Base-by-base conservation (phyloP, 1,140 invertebrate genomes). In the Fragariocoptes setiger region DNA sequence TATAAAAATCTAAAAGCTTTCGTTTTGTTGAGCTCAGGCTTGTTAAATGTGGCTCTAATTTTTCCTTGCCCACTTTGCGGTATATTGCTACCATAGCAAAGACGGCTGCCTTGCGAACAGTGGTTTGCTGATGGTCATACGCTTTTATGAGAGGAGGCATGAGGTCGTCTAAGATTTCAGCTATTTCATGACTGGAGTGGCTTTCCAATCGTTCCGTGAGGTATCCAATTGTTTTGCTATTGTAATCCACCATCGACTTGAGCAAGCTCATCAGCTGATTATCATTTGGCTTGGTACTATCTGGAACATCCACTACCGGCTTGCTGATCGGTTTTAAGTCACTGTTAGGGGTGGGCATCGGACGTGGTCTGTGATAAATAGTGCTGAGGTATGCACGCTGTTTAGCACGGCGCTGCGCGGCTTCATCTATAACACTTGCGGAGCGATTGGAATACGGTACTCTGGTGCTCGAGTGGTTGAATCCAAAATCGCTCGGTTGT, bases 11-110 rank as follows among this genome's bases (percentile, higher is more conserved):
- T 17, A 75, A 54, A 16, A 74, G 56, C 50, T 74, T 74, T 37
- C 72, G 60, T 63, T 88, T 90, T 56, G 77, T 80, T 44, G 75
- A 71, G 46, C 72, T 74, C 8, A 94, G 60, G 17, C 66, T 64
- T 18, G 64, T 63, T 19, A 86, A 61, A 53, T 82, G 72, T 0
- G 76, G 74, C 47, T 71, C 65, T 50, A 92, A 63, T 31, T 31
- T 8, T 18, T 65, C 61, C 16, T 73, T 71, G 1, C 82, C 83
- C 3, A 86, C 69, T 14, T 70, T 68, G 47, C 72, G 66, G 47
- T 88, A 76, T 42, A 88, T 68, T 21, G 78, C 75, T 2, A 92
- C 85, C 69, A 92, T 80, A 53, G 79, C 85, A 57, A 92, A 88
- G 1, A 90, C 79, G 5, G 79, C 74, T 44, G 78, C 78, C 55